These are phyloP conservation scores for Choristoneura fumiferana DNA, from an alignment of 1,140 invertebrate species.

Conservation along the genomic window DNA sequence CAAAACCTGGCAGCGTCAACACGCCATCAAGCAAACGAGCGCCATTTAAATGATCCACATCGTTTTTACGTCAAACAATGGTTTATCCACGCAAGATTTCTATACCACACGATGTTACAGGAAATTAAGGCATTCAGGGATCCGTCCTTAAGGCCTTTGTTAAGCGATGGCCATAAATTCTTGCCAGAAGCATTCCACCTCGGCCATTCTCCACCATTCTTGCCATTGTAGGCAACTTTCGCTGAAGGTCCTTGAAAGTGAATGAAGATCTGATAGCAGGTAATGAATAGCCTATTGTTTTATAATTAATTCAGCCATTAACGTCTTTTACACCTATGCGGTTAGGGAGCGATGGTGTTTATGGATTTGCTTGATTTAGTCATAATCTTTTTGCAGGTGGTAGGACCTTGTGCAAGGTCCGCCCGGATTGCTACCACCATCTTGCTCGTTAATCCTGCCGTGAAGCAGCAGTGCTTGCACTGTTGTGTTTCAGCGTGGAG, in stretches of 20 bases:
- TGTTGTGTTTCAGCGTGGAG: too few relatives aligned
- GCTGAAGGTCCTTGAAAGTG: not conserved
- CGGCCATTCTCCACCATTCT: constrained; percentile 3
- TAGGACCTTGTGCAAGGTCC: too few relatives aligned
- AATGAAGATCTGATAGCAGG: constrained; percentile 18
- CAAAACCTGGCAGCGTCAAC: too few relatives aligned
- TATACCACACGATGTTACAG: constrained; percentile 1
- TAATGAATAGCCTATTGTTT: constrained; percentile 8
- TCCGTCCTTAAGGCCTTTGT: not conserved
- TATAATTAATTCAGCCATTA: constrained; percentile 16
- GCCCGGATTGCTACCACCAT: too few relatives aligned
- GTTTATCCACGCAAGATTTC: not conserved
- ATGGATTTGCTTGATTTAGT: too few relatives aligned
- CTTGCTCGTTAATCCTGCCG: too few relatives aligned
- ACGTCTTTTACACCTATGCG: constrained; percentile 3
- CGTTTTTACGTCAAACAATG: too few relatives aligned
- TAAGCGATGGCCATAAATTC: not conserved
- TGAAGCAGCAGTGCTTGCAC: too few relatives aligned
- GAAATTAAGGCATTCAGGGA: constrained; percentile 18
- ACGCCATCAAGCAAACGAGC: too few relatives aligned
- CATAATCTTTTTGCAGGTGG: too few relatives aligned
- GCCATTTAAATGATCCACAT: too few relatives aligned
- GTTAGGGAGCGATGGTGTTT: too few relatives aligned
- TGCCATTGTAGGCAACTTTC: constrained; percentile 11
- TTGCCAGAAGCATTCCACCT: not conserved